phyloP scores from a whole-genome alignment of 1,140 invertebrate species.

The Conus ventricosus region DNA sequence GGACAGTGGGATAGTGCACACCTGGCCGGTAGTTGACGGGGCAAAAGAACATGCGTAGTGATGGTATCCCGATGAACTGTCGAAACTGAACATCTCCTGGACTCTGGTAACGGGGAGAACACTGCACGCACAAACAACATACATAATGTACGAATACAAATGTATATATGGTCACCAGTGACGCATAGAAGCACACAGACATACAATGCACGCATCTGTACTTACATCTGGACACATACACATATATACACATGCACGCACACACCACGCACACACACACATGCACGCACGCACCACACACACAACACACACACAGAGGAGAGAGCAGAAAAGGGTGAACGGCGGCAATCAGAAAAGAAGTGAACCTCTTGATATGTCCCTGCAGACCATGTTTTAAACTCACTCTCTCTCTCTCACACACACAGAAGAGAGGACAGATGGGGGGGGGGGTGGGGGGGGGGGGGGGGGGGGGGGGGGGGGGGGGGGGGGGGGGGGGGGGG shows the following conservation, averaged over 20 bases:
- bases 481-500: too few relatives aligned
- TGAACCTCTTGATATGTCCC: too few relatives aligned
- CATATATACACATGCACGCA: neutral
- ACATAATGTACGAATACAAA: too few relatives aligned
- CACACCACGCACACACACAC: neutral
- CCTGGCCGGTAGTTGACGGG: slow-evolving; percentile 86
- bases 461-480: too few relatives aligned
- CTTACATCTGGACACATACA: neutral
- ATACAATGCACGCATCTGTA: neutral
- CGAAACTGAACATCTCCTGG: slow-evolving; percentile 85
- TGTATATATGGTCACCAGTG: too few relatives aligned
- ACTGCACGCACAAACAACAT: slow-evolving; percentile 43
- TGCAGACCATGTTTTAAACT: too few relatives aligned
- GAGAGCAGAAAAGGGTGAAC: too few relatives aligned
- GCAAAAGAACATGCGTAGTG: slow-evolving; percentile 94
- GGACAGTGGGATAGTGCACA: slow-evolving; percentile 92
- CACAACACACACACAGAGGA: too few relatives aligned
- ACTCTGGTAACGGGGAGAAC: slow-evolving; percentile 56
- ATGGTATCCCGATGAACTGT: slow-evolving; percentile 79
- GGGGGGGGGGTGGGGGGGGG: too few relatives aligned
- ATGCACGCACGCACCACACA: neutral
- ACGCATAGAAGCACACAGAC: neutral
- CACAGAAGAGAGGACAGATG: too few relatives aligned
- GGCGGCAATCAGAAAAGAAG: too few relatives aligned
- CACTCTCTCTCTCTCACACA: too few relatives aligned